These are phyloP conservation scores for Hoplodrina blanda DNA, from an alignment of 2,888 invertebrate genomes.

Conservation along the genomic window DNA sequence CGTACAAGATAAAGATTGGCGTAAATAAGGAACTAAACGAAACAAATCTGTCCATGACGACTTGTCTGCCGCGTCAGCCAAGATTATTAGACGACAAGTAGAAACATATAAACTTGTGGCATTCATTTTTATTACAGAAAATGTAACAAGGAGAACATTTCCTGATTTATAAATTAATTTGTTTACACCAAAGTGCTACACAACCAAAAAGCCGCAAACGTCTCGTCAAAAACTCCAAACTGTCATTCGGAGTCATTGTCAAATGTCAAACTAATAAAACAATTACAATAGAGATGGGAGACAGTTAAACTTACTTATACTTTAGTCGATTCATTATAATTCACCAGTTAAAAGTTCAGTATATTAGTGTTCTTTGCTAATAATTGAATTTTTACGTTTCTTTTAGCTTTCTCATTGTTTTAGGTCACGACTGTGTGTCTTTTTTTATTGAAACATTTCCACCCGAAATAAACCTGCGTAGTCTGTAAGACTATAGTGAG, in stretches of 20 bases:
- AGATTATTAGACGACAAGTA: conserved; percentile 94
- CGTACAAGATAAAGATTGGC: conserved; percentile 96
- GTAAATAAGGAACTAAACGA: conserved; percentile 95
- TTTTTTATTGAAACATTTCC: too few relatives aligned
- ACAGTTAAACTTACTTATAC: too few relatives aligned
- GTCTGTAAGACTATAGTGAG: too few relatives aligned
- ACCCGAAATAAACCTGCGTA: too few relatives aligned
- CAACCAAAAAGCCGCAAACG: conserved; percentile 87
- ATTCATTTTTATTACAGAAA: conserved; percentile 92
- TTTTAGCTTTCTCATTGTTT: background rate
- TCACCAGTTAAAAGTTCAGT: background rate
- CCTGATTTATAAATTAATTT: conserved; percentile 75
- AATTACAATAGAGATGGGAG: conserved; percentile 18
- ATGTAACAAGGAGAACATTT: conserved; percentile 72
- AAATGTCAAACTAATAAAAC: conserved; percentile 46
- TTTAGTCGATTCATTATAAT: conserved; percentile 5
- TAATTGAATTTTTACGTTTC: background rate
- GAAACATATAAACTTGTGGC: conserved; percentile 95
- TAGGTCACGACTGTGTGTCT: too few relatives aligned
- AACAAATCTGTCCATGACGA: conserved; percentile 95
- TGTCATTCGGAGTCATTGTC: conserved; percentile 60
- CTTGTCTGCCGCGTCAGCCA: conserved; percentile 93
- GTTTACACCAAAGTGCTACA: conserved; percentile 83
- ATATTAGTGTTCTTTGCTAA: background rate
- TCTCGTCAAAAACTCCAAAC: conserved; percentile 62